Evolutionary conservation across 2,888 invertebrate species (phyloP), one percentile per base, ranked within the genome.

Genomic region (Epirrhoe alternata): DNA sequence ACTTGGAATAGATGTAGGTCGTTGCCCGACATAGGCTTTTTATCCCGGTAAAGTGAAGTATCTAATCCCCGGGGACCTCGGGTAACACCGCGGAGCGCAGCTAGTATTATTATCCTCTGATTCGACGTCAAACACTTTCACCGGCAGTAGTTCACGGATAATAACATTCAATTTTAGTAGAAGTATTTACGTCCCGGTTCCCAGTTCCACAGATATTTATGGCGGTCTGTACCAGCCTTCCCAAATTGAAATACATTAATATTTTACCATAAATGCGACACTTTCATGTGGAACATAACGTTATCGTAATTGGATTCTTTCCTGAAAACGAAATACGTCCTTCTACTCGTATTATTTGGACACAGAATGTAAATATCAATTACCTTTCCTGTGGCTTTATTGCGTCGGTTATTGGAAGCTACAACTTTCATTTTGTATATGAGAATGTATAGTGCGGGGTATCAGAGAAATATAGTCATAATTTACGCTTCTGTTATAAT

Each of bases 221-320:
- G 88, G 89, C 88, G 92, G 92, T 92, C 88, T 90, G 86, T 86
- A 87, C 86, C 87, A 87, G 86, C 86, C 87, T 86, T 83, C 84
- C 90, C 90, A 91, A 93, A 93, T 92, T 93, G 92, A 92, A 93
- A 93, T 91, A 92, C 91, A 93, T 93, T 93, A 92, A 93, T 93
- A 93, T 92, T 90, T 92, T 90, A 92, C 90, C 91, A 92, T 91
- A 92, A 92, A 92, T 86, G 91, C 90, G 92, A 93, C 92, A 92
- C 88, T 92, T 92, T 90, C 90, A 87, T 87, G 88, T 87, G 88
- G 84, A 86, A 90, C 91, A 90, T 90, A 90, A 89, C 91, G 89
- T 89, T 92, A 90, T 89, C 91, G 88, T 92, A 92, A 92, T 92
- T 92, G 92, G 88, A 89, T 92, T 91, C 90, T 89, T 90, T 89